These are phyloP conservation scores for Epinephelus fuscoguttatus DNA, from an alignment of 2,113 vertebrate genomes.

Conservation along the genomic window DNA sequence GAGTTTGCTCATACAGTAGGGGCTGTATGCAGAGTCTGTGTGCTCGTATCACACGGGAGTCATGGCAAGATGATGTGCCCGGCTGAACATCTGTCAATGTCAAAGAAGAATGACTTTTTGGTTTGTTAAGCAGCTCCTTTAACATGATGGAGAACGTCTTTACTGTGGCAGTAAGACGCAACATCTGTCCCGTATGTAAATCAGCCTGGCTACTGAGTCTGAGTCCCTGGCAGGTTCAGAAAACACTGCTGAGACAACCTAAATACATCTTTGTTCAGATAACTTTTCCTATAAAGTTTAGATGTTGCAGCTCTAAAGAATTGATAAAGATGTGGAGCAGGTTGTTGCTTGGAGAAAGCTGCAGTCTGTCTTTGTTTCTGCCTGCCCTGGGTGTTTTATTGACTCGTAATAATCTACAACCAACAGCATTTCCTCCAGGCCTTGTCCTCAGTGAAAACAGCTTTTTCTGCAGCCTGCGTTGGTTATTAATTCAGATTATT, in stretches of 20 bases:
- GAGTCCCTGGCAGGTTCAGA: conserved; percentile 18
- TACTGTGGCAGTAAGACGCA: conserved; percentile 41
- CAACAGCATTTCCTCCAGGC: conserved; percentile 31
- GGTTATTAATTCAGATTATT: conserved; percentile 61
- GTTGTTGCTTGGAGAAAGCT: conserved; percentile 26
- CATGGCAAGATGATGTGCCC: conserved; percentile 19
- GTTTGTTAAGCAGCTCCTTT: conserved; percentile 55
- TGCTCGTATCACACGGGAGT: conserved; percentile 24
- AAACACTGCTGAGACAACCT: conserved; percentile 25
- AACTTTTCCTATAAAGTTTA: conserved; percentile 18
- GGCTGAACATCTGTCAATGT: conserved; percentile 71
- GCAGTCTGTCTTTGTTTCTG: conserved; percentile 13
- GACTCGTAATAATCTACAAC: conserved; percentile 37
- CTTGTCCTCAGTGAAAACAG: background rate
- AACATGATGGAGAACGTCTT: conserved; percentile 62
- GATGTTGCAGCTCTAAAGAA: background rate
- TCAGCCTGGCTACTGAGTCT: conserved; percentile 8
- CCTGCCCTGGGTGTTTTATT: conserved; percentile 35
- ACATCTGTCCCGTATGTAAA: conserved; percentile 72
- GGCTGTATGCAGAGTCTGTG: conserved; percentile 4
- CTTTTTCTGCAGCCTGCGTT: conserved; percentile 13
- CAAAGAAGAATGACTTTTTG: conserved; percentile 49
- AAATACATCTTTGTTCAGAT: conserved; percentile 29
- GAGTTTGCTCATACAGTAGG: background rate
- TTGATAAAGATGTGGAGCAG: conserved; percentile 10